phyloP scores from a whole-genome alignment of 92 coral and sea anemone genomes.

The Blastomussa wellsi region DNA sequence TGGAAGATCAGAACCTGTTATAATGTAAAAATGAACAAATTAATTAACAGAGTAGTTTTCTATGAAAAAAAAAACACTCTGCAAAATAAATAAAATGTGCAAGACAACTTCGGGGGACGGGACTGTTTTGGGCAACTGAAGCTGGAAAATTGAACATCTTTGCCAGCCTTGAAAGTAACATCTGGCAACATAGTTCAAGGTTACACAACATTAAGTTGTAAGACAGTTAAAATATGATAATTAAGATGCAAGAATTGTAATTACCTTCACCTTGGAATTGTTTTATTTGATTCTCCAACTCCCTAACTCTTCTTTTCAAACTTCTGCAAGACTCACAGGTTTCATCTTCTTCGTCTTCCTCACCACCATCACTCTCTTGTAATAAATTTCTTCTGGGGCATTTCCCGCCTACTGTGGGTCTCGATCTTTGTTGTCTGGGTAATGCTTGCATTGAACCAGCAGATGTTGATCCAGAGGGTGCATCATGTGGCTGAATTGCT shows the following conservation, averaged over 20 bases:
- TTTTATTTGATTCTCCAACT: too few species aligned
- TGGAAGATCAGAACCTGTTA: conserved; percentile 31
- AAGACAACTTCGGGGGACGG: not conserved
- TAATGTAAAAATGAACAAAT: not conserved
- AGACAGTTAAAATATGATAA: not conserved
- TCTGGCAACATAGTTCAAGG: too few species aligned
- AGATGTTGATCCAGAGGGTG: too few species aligned
- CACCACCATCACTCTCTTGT: not conserved
- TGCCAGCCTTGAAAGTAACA: too few species aligned
- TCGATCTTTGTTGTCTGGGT: not conserved
- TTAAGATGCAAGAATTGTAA: conserved; percentile 16
- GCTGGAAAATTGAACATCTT: too few species aligned
- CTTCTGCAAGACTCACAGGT: conserved; percentile 23
- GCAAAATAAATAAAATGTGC: not conserved
- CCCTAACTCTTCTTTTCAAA: conserved; percentile 8
- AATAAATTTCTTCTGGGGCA: conserved; percentile 26
- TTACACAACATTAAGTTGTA: not conserved
- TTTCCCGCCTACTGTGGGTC: conserved; percentile 35
- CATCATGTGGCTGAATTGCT: not conserved
- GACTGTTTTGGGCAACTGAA: too few species aligned
- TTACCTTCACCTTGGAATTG: not conserved
- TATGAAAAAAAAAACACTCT: not conserved
- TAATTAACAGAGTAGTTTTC: not conserved
- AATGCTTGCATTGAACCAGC: too few species aligned
- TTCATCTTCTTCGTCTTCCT: conserved; percentile 8